Evolutionary conservation across 2,888 invertebrate species (phyloP).

Genomic region (Polyommatus icarus): DNA sequence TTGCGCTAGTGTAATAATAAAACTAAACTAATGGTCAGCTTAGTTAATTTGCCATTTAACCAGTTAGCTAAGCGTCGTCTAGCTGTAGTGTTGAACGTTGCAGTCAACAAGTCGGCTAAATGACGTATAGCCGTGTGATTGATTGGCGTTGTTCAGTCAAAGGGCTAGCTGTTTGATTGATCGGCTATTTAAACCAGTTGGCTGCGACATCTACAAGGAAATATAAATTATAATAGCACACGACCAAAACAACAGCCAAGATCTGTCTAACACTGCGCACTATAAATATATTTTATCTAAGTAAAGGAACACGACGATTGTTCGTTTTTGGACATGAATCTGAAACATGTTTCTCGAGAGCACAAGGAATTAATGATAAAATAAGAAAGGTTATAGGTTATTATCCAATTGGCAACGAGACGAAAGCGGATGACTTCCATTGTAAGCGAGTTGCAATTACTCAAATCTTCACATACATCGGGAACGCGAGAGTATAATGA

Average conservation of each 20-base stretch:
- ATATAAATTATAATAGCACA: neutral
- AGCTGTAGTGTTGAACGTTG: no score
- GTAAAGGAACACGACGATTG: neutral
- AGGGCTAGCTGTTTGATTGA: no score
- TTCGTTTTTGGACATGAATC: neutral
- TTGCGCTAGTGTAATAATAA: no score
- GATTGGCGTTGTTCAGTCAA: no score
- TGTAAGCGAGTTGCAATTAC: slow-evolving; percentile 25
- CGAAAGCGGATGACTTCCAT: slow-evolving; percentile 21
- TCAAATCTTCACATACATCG: neutral
- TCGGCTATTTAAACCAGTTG: no score
- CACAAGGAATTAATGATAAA: neutral
- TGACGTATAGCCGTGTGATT: no score
- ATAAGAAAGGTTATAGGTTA: neutral
- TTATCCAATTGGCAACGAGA: slow-evolving; percentile 20
- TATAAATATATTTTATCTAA: neutral
- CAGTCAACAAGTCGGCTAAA: no score
- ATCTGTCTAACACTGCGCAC: neutral
- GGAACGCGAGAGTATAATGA: neutral
- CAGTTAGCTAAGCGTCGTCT: no score
- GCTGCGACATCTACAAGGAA: no score
- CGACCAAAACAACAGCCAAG: neutral
- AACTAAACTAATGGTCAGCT: no score
- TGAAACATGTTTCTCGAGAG: neutral
- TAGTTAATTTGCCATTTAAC: no score